phyloP scores from a whole-genome alignment of 30 jellyfish, hydroid and myxozoan genomes.

The Aurelia aurita complex sp. Pacific region DNA sequence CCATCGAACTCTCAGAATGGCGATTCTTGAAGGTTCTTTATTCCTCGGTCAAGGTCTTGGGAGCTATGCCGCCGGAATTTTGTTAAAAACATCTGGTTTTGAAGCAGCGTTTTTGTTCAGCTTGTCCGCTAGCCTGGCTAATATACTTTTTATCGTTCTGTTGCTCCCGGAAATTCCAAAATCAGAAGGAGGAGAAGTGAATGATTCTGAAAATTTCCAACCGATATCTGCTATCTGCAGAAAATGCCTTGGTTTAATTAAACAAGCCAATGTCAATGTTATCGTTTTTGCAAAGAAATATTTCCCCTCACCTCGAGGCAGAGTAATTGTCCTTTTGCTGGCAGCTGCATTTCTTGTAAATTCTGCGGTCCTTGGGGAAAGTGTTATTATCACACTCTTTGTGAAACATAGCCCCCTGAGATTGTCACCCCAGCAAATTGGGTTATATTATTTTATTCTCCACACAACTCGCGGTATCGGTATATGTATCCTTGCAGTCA shows the following conservation, averaged over 20 bases:
- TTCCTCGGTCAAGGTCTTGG: constrained; percentile 55
- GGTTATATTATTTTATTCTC: constrained; percentile 30
- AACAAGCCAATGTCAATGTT: constrained; percentile 5
- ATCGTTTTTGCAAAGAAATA: constrained; percentile 8
- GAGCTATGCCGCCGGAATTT: constrained; percentile 29
- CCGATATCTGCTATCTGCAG: not conserved
- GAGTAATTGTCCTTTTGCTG: constrained; percentile 10
- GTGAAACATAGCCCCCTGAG: constrained; percentile 56
- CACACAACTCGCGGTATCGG: constrained; percentile 59
- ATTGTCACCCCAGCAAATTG: constrained; percentile 48
- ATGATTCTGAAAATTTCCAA: not conserved
- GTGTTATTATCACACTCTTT: constrained; percentile 23
- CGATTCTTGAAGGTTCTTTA: constrained; percentile 32
- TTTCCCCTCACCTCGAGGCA: not conserved
- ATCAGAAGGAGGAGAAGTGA: not conserved
- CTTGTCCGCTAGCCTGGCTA: constrained; percentile 16
- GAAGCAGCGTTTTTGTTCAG: constrained; percentile 27
- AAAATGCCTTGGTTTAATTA: not conserved
- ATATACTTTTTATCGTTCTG: constrained; percentile 35
- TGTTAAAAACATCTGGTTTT: constrained; percentile 40
- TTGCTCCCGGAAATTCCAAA: constrained; percentile 40
- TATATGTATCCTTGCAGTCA: constrained; percentile 22
- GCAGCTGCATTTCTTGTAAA: constrained; percentile 43
- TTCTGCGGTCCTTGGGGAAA: constrained; percentile 66
- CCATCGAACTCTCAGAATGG: constrained; percentile 58